Percentiles rank a stretch among this genome's conserved stretches.
Conservation (phyloP, 2,888 invertebrate species). For the Rhabditophanes sp. region DNA sequence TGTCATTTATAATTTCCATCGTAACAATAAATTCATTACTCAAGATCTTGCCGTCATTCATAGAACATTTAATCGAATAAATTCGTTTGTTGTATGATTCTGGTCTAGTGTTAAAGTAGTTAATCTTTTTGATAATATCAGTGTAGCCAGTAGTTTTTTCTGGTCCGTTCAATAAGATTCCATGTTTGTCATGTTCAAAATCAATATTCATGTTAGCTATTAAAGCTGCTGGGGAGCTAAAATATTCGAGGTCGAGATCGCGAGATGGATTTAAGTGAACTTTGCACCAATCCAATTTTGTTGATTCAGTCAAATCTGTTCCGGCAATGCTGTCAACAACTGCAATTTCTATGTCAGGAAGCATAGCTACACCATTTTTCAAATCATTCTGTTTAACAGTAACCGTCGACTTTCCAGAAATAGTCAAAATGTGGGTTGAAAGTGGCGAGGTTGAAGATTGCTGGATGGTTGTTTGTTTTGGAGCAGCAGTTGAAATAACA, state of each 20-base stretch:
- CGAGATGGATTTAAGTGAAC: constrained; percentile 82
- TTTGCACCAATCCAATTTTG: constrained; percentile 63
- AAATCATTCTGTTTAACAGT: constrained; percentile 72
- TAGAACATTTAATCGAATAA: constrained; percentile 71
- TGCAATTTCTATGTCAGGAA: constrained; percentile 64
- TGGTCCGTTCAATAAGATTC: constrained; percentile 44
- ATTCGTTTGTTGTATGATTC: constrained; percentile 56
- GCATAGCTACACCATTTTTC: constrained; percentile 67
- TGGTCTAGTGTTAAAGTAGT: constrained; percentile 83
- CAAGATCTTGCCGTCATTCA: constrained; percentile 60
- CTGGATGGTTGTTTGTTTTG: constrained; percentile 62
- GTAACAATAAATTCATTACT: constrained; percentile 89
- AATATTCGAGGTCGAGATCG: constrained; percentile 82
- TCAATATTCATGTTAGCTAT: constrained; percentile 61
- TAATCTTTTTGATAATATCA: constrained; percentile 45
- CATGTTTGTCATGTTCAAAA: constrained; percentile 70
- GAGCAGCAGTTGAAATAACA: constrained; percentile 48
- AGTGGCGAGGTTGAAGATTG: too few relatives aligned
- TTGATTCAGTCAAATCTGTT: constrained; percentile 23
- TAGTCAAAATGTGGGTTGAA: too few relatives aligned
- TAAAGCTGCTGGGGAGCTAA: constrained; percentile 61
- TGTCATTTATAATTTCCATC: constrained; percentile 46
- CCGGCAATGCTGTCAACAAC: constrained; percentile 32
- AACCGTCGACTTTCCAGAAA: constrained; percentile 59
- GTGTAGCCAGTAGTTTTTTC: constrained; percentile 46